phyloP scores from a whole-genome alignment of 2,797 vertebrate species.

The Liasis olivaceus region DNA sequence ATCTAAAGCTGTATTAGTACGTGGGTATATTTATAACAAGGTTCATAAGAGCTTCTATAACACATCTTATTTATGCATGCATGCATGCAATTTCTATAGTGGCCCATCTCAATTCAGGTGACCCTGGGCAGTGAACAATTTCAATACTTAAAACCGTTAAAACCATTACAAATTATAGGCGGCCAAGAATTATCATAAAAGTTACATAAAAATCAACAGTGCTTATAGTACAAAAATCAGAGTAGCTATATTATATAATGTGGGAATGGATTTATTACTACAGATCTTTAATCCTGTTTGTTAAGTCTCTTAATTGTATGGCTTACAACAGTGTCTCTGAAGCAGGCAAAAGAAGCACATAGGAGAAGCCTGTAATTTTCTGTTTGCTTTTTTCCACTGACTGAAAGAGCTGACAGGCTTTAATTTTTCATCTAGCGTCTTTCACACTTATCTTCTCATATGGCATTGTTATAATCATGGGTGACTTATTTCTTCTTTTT shows the following conservation, averaged over 20 bases:
- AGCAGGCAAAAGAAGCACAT: constrained; percentile 38
- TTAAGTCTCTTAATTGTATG: constrained; percentile 59
- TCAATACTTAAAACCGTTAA: neutral
- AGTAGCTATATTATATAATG: constrained; percentile 28
- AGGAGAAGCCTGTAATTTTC: constrained; percentile 53
- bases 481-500: constrained; percentile 44
- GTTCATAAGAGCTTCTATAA: neutral
- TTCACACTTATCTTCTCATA: constrained; percentile 36
- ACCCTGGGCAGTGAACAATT: too few relatives aligned
- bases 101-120: too few relatives aligned
- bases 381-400: constrained; percentile 37
- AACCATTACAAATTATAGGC: neutral
- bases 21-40: neutral
- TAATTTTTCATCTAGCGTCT: constrained; percentile 55
- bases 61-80: neutral
- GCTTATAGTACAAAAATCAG: constrained; percentile 20
- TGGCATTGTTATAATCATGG: constrained; percentile 48
- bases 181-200: too few relatives aligned
- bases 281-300: constrained; percentile 39
- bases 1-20: neutral
- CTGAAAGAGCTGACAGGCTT: constrained; percentile 55
- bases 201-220: too few relatives aligned
- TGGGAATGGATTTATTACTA: constrained; percentile 14
- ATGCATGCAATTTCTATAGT: too few relatives aligned
- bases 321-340: constrained; percentile 45